Evolutionary conservation across 1,140 invertebrate species (phyloP), one percentile per base, ranked within the genome.

Genomic region (Drosophila trapezifrons): DNA sequence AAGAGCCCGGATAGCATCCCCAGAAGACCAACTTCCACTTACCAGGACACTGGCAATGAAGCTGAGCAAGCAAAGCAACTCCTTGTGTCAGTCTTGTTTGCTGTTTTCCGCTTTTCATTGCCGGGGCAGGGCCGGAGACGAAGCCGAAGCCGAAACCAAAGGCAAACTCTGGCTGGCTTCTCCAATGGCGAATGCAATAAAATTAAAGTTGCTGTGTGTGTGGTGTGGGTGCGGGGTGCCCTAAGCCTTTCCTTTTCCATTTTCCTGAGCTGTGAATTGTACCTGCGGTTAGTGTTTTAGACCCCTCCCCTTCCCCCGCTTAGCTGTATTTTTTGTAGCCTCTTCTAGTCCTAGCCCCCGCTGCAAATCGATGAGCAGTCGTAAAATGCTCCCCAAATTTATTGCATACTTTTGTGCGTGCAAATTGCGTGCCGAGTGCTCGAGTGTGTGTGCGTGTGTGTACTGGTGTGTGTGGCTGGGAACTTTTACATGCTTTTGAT

Each of bases 291-390:
- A 59, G 65, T 65, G 55, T 55, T 58, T 51, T 38, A 45, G 38
- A 15, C 52, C 45, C 13, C 5, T 38, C 2, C 1, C 8, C 15
- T 18, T 15, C 9, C 10, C 25, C 17, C 32, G 25, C 8, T 10
- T 3, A 6, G 13, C 18, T 32, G n/a, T 13, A 13, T 7, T 27
- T 38, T 54, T 35, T n/a, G 9, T 37, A 25, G 18, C 22, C 59
- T 7, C 25, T 22, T 13, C 47, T n/a, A 17, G 37, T 10, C 6
- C 18, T 17, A 6, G 51, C 18, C 32, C 0, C 25, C 32, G 10
- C 66, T 58, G 75, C 78, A 73, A 87, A 83, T 86, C 83, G 83
- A 87, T 80, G 72, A 59, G 72, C 71, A 83, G 43, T 87, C 83
- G 76, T 87, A 87, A 87, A 87, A 73, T 73, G 42, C 35, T 60